Evolutionary conservation across 1,140 invertebrate genomes (phyloP).

Genomic region (Aphelinus certus): DNA sequence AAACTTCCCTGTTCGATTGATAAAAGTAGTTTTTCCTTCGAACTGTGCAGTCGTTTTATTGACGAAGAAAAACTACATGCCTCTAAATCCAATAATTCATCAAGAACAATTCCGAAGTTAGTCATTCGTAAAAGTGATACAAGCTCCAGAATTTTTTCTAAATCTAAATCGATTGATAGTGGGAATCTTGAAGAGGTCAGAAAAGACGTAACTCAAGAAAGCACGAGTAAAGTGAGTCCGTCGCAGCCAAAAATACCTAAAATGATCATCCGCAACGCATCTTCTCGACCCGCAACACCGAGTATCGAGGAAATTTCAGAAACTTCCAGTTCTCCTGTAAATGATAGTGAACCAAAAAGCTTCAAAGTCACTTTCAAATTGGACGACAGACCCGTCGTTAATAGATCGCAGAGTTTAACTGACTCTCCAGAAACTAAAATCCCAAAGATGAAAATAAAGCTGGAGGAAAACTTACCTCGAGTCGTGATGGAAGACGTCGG

Average conservation of each 20-base stretch:
- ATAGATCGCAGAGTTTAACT: constrained; percentile 3
- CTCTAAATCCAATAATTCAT: neutral
- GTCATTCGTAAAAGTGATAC: constrained; percentile 57
- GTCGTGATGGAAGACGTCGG: constrained; percentile 52
- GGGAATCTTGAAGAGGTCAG: constrained; percentile 5
- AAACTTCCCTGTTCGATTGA: constrained; percentile 33
- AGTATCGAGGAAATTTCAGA: constrained; percentile 52
- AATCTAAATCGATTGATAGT: constrained; percentile 37
- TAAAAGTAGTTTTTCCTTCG: constrained; percentile 32
- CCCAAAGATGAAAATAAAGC: constrained; percentile 62
- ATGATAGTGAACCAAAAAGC: constrained; percentile 40
- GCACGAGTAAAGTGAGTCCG: constrained; percentile 6
- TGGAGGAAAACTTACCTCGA: constrained; percentile 56
- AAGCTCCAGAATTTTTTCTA: constrained; percentile 43
- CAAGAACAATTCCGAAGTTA: constrained; percentile 55
- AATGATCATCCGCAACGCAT: constrained; percentile 62
- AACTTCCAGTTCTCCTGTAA: constrained; percentile 22
- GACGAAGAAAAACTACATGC: constrained; percentile 34
- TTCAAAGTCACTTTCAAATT: constrained; percentile 45
- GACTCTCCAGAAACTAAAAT: constrained; percentile 48
- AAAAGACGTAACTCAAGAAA: constrained; percentile 6
- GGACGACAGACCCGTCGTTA: constrained; percentile 43
- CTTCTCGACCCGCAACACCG: constrained; percentile 59
- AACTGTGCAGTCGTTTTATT: constrained; percentile 32
- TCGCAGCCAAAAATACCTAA: constrained; percentile 60